Percentiles rank a stretch among this genome's conserved stretches.
Evolutionary conservation across 2,888 invertebrate species (phyloP).

Genomic region (Cantharis rufa): DNA sequence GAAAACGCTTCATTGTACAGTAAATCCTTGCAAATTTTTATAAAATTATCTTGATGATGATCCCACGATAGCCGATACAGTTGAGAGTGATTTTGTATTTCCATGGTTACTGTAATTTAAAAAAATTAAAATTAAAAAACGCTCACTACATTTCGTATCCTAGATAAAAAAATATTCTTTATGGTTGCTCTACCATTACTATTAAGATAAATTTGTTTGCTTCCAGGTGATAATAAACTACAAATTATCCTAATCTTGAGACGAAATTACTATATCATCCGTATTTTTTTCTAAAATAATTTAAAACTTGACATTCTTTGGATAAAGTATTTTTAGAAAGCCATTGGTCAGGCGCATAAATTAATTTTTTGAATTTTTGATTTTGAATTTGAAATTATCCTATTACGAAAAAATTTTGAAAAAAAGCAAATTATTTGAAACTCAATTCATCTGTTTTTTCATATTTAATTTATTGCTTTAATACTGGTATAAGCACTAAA

Average conservation of each 20-base stretch:
- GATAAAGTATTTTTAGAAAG: background rate
- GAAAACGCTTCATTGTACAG: slow-evolving; percentile 67
- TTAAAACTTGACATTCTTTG: background rate
- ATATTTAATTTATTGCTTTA: background rate
- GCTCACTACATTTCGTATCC: background rate
- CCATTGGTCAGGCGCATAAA: background rate
- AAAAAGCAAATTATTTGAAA: too few relatives aligned
- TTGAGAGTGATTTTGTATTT: slow-evolving; percentile 48
- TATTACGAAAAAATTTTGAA: too few relatives aligned
- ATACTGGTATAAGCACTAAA: background rate
- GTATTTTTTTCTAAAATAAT: background rate
- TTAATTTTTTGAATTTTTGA: background rate
- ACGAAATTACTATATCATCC: background rate
- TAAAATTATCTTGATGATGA: slow-evolving; percentile 67
- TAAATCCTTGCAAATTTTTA: slow-evolving; percentile 66
- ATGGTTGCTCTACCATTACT: background rate
- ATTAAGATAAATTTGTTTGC: background rate
- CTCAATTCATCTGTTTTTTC: too few relatives aligned
- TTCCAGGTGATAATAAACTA: background rate
- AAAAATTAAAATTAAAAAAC: background rate
- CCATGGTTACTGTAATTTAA: background rate
- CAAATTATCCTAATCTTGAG: background rate
- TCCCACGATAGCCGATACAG: slow-evolving; percentile 72
- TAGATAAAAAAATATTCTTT: background rate
- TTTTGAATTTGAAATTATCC: too few relatives aligned